phyloP scores from a whole-genome alignment of 2,113 vertebrate species.

The Acrocephalus arundinaceus region DNA sequence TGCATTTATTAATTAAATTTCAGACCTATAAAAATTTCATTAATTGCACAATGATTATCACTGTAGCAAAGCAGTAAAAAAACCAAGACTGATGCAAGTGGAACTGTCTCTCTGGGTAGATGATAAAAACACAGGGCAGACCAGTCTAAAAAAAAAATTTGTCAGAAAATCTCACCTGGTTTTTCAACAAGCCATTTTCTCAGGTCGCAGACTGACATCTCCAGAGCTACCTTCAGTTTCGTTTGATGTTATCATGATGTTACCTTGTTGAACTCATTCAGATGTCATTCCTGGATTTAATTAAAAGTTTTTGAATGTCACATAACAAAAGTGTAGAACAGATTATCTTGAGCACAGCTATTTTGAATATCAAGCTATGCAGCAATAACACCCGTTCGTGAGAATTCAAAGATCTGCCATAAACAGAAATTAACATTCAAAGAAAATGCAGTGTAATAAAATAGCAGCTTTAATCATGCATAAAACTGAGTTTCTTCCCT shows the following conservation, averaged over 20 bases:
- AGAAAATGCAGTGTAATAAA: slow-evolving; percentile 39
- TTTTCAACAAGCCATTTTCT: neutral
- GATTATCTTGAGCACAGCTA: slow-evolving; percentile 37
- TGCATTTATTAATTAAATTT: slow-evolving; percentile 32
- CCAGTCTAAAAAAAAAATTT: neutral
- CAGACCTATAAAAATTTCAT: neutral
- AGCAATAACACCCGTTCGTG: slow-evolving; percentile 1
- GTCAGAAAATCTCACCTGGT: neutral
- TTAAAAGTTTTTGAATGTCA: slow-evolving; percentile 54
- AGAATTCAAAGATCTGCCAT: slow-evolving; percentile 24
- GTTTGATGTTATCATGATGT: slow-evolving; percentile 25
- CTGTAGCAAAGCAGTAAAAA: neutral
- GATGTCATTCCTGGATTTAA: slow-evolving; percentile 24
- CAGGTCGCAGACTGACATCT: neutral
- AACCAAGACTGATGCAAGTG: neutral
- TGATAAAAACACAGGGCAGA: neutral
- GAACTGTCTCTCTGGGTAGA: neutral
- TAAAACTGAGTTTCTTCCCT: slow-evolving; percentile 8
- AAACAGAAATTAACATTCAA: slow-evolving; percentile 57
- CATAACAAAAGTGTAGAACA: neutral
- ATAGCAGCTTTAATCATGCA: slow-evolving; percentile 37
- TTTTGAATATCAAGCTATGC: slow-evolving; percentile 32
- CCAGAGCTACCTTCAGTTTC: neutral
- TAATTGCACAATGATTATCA: neutral
- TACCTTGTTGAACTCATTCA: slow-evolving; percentile 14